phyloP scores from a whole-genome alignment of 2,797 vertebrate species.

The Emydoidea blandingii region DNA sequence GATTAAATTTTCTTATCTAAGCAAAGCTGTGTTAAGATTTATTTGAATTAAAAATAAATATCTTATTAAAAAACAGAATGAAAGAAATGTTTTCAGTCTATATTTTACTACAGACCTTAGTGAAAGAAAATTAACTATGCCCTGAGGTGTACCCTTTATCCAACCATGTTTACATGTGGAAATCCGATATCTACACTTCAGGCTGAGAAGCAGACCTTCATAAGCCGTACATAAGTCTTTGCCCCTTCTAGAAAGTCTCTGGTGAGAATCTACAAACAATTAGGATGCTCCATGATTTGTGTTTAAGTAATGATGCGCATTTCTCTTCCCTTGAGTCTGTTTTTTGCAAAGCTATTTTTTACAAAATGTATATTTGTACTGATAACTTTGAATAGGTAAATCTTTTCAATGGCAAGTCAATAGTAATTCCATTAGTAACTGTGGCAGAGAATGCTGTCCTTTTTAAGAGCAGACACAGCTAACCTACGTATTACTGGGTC shows the following conservation, averaged over 20 bases:
- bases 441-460: not conserved
- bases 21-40: conserved; percentile 10
- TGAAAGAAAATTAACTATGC: not conserved
- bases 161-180: not conserved
- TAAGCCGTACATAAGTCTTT: not conserved
- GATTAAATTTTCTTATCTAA: conserved; percentile 48
- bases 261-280: not conserved
- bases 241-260: not conserved
- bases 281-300: not conserved
- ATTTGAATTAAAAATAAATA: conserved; percentile 33
- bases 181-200: not conserved
- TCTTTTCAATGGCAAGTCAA: not conserved
- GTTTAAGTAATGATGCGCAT: not conserved
- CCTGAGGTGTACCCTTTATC: not conserved
- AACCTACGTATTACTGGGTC: not conserved
- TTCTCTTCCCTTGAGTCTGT: not conserved
- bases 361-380: not conserved
- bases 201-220: not conserved
- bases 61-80: not conserved
- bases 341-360: not conserved
- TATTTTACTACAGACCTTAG: not conserved
- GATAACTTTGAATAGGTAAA: not conserved
- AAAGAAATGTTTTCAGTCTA: not conserved
- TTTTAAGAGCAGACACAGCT: not conserved
- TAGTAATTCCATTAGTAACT: not conserved